Evolutionary conservation across 2,113 vertebrate species (phyloP), one percentile per base, ranked within the genome.

Genomic region (Melanerpes formicivorus): DNA sequence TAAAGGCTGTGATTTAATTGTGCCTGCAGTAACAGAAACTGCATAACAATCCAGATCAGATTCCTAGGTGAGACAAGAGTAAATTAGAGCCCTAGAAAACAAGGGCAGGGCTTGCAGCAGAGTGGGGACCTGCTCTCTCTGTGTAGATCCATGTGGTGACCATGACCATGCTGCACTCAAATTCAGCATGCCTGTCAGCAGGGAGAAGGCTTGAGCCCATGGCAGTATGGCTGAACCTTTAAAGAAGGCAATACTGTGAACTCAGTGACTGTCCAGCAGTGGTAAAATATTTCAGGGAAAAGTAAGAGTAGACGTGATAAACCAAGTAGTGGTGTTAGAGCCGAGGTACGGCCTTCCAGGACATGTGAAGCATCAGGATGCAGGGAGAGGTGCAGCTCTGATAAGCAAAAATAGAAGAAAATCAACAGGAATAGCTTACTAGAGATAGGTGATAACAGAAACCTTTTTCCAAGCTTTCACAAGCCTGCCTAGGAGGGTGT

Each of bases 121-220:
- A 27, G 11, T 4, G 15, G 30, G 29, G 42, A 29, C n/a, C 25
- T 58, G 46, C 77, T 80, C 8, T 73, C 11, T 37, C 26, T 3
- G 15, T 75, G 22, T 70, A 40, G 40, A 70, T 50, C 34, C 12
- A 17, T 5, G 3, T 19, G 21, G 44, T 46, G 42, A 40, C 60
- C 0, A 0, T 64, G 58, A 48, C 11, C 5, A 11, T 19, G 29
- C 46, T 40, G 25, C 27, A 29, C 25, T 17, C 52, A 63, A 76
- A 70, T 86, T 88, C 77, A 83, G 19, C 19, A 2, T 22, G 40
- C 22, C 52, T 62, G 2, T 40, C 4, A 2, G 7, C 1, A 3
- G 4, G 55, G 14, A 74, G 70, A 79, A 72, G 40, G 37, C 22
- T 22, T 1, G 7, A 64, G 70, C 3, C 7, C 0, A 0, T 52